Conservation (phyloP, 1,140 invertebrate genomes). For the Gonioctena quinquepunctata region DNA sequence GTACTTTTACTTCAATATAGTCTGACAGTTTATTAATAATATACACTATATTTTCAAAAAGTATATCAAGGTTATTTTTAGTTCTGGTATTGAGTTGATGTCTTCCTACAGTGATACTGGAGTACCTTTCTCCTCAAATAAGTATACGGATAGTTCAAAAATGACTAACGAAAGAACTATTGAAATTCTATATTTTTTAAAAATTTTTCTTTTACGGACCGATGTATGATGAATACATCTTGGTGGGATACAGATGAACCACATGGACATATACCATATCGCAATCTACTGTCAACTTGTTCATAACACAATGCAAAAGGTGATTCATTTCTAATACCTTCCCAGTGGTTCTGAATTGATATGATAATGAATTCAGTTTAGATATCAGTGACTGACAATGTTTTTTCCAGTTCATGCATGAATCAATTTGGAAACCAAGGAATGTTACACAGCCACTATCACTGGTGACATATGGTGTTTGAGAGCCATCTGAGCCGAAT, state of each 20-base stretch:
- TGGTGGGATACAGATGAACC: neutral
- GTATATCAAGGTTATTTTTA: neutral
- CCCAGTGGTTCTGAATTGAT: too few species aligned
- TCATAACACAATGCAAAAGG: neutral
- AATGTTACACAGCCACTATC: too few species aligned
- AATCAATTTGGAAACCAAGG: too few species aligned
- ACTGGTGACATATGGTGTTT: too few species aligned
- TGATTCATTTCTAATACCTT: too few species aligned
- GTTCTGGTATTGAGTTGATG: neutral
- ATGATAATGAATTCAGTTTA: too few species aligned
- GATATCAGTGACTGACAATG: too few species aligned
- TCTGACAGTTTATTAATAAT: neutral
- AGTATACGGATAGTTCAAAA: conserved; percentile 1
- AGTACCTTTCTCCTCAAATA: neutral
- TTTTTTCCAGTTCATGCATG: too few species aligned
- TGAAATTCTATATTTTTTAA: neutral
- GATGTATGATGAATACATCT: neutral
- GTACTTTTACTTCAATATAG: neutral
- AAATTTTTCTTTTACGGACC: neutral
- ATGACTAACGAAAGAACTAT: neutral
- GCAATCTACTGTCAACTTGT: conserved; percentile 1
- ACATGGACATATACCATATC: neutral
- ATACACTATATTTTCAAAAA: neutral
- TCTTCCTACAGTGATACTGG: neutral
- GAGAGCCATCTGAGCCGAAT: too few species aligned